These are phyloP conservation scores for Ranitomeya variabilis DNA, from an alignment of 2,113 vertebrate species.

Conservation along the genomic window DNA sequence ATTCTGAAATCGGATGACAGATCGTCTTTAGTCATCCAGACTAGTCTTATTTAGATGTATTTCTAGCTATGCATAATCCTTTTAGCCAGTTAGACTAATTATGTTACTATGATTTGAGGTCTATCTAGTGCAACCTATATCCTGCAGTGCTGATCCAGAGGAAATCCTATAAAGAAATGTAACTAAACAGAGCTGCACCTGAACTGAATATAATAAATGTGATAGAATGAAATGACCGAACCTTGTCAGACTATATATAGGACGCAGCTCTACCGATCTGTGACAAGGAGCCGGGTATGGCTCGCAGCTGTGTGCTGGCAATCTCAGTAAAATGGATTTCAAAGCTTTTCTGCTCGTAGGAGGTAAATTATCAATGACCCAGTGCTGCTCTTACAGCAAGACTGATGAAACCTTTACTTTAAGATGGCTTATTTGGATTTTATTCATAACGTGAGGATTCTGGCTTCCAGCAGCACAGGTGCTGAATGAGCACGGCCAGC, in stretches of 20 bases:
- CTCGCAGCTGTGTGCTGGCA: constrained; percentile 24
- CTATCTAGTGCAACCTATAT: background rate
- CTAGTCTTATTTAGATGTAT: background rate
- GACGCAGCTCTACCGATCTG: background rate
- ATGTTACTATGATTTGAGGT: background rate
- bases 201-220: background rate
- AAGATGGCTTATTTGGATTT: constrained; percentile 26
- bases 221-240: background rate
- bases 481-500: background rate
- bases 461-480: constrained; percentile 7
- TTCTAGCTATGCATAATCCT: background rate
- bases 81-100: background rate
- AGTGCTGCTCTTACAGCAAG: constrained; percentile 6
- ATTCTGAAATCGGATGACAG: no score
- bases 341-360: constrained; percentile 35
- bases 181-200: background rate
- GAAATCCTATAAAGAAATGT: background rate
- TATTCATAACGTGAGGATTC: background rate
- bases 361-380: constrained; percentile 51
- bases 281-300: constrained; percentile 25
- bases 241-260: constrained; percentile 27
- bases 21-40: background rate
- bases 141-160: background rate
- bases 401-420: constrained; percentile 31
- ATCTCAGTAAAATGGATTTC: constrained; percentile 36